These are phyloP conservation scores for Cabera pusaria DNA, from an alignment of 2,888 invertebrate genomes.

Conservation along the genomic window DNA sequence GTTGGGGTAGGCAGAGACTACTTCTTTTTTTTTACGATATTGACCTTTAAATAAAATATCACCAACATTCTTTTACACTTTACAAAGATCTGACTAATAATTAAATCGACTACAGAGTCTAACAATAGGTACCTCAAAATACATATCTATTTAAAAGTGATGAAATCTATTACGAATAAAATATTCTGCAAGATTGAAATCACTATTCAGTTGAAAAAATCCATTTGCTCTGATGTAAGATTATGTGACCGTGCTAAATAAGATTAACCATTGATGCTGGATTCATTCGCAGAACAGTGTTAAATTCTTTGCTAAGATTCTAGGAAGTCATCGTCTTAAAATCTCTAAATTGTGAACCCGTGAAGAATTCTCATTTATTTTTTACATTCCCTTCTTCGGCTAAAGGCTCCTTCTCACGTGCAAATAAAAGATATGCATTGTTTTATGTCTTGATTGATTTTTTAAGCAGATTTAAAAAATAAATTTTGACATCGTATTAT, in stretches of 20 bases:
- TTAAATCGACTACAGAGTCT: no score
- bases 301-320: slow-evolving; percentile 8
- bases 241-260: slow-evolving; percentile 33
- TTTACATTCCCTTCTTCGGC: slow-evolving; percentile 5
- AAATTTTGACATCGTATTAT: slow-evolving; percentile 33
- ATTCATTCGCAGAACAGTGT: slow-evolving; percentile 17
- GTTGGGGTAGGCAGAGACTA: no score
- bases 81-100: no score
- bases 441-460: slow-evolving; percentile 15
- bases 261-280: slow-evolving; percentile 17
- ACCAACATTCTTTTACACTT: no score
- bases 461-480: slow-evolving; percentile 25
- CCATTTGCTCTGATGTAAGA: slow-evolving; percentile 21
- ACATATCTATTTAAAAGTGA: no score
- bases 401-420: slow-evolving; percentile 17
- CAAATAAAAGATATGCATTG: slow-evolving; percentile 3
- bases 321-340: no score
- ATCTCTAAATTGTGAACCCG: no score
- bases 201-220: slow-evolving; percentile 9
- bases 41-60: no score
- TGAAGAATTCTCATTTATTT: no score
- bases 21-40: no score
- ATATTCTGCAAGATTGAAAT: neutral
- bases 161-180: no score
- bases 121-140: no score